phyloP scores from a whole-genome alignment of 2,113 vertebrate genomes.

The Asarcornis scutulata region DNA sequence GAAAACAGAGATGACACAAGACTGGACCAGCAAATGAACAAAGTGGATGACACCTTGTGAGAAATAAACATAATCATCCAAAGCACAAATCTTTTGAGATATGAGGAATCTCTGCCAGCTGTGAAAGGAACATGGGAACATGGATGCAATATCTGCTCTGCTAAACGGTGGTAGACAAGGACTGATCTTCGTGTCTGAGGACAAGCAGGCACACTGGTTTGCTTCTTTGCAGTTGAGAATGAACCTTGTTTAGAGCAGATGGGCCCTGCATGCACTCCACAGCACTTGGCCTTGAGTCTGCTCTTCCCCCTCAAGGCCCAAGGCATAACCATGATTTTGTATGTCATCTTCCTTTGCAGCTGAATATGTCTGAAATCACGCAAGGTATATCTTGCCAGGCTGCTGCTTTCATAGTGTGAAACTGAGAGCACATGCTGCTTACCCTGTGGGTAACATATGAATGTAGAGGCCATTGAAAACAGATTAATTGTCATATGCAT shows the following conservation, averaged over 20 bases:
- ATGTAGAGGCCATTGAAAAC: neutral
- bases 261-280: neutral
- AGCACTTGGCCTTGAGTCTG: neutral
- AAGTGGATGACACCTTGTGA: neutral
- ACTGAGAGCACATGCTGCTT: neutral
- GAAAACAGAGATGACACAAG: neutral
- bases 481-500: neutral
- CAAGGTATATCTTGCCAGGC: neutral
- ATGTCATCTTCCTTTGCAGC: neutral
- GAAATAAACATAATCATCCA: neutral
- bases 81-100: neutral
- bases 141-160: neutral
- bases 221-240: neutral
- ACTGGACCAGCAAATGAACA: neutral
- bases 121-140: neutral
- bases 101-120: neutral
- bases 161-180: neutral
- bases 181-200: neutral
- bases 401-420: neutral
- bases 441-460: neutral
- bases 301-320: neutral
- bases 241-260: neutral
- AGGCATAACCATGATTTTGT: neutral
- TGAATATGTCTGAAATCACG: neutral
- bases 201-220: neutral